Base-by-base conservation (phyloP, 2,888 invertebrate genomes). In the Andrena bicolor region DNA sequence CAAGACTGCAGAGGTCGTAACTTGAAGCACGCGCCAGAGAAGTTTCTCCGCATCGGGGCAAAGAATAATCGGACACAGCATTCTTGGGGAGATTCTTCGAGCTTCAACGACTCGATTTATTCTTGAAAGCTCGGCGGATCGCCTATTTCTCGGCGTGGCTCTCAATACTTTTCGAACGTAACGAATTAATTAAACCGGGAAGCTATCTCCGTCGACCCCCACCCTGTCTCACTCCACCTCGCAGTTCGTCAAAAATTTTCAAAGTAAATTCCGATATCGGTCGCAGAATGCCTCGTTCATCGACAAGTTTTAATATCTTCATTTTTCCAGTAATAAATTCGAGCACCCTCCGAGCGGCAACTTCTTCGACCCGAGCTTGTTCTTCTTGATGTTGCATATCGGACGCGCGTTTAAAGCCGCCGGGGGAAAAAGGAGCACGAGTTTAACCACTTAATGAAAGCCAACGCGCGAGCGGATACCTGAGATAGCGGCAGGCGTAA, bases 151-250 rank as follows among this genome's bases (percentile, higher is more conserved):
- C 64, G 35, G 30, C n/a, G 26, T 5, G 49, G 0, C n/a, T 26
- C 41, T 51, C 66, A 16, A 58, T 72, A 68, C 68, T 61, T 73
- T 51, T 5, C 16, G 64, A 70, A 74, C 69, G 51, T 86, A 86
- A 86, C 86, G 76, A 78, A 84, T 80, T 86, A 86, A 84, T 86
- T 84, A 86, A 82, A 77, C 23, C 69, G 16, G 41, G 68, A 60
- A 61, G 73, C 66, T 73, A 82, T 71, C 73, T 71, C 73, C 28
- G 7, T 4, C 32, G 20, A 8, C 10, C 13, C 30, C 28, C 16
- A 13, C 23, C 10, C 49, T 2, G 49, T 20, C 26, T 10, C 20
- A 13, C 23, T n/a, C 6, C n/a, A 13, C 7, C 16, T 13, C 32
- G 26, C 35, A 13, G 35, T 49, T 65, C n/a, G n/a, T 74, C 51